phyloP scores from a whole-genome alignment of 2,888 invertebrate species.

The Masnerella sp. region DNA sequence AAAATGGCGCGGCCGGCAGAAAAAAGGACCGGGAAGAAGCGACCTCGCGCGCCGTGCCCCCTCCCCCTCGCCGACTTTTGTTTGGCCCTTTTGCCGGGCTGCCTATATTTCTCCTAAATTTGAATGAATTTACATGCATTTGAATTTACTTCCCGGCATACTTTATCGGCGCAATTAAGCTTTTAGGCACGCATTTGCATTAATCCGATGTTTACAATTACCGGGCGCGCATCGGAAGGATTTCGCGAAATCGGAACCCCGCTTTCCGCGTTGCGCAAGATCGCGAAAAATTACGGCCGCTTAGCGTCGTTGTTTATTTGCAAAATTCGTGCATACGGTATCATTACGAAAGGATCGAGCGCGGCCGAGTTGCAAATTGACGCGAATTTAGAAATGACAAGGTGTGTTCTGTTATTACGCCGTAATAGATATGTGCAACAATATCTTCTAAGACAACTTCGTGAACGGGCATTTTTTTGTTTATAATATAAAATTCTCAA shows the following conservation, averaged over 20 bases:
- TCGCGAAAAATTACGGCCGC: slow-evolving; percentile 20
- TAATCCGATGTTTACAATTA: slow-evolving; percentile 79
- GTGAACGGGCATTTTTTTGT: slow-evolving; percentile 28
- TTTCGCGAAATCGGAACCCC: slow-evolving; percentile 53
- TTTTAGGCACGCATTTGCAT: slow-evolving; percentile 78
- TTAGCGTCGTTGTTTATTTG: not conserved
- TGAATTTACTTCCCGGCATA: slow-evolving; percentile 77
- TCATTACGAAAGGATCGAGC: not conserved
- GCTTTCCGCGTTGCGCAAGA: slow-evolving; percentile 30
- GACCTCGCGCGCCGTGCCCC: slow-evolving; percentile 72
- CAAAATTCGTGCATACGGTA: not conserved
- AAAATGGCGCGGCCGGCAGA: slow-evolving; percentile 65
- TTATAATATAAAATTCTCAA: too few relatives aligned
- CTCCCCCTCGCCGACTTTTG: slow-evolving; percentile 74
- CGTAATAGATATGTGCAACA: slow-evolving; percentile 59
- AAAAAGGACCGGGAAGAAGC: slow-evolving; percentile 65
- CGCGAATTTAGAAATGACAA: slow-evolving; percentile 12
- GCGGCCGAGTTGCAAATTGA: too few relatives aligned
- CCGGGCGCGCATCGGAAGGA: slow-evolving; percentile 64
- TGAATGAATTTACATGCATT: slow-evolving; percentile 78
- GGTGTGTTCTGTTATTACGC: slow-evolving; percentile 22
- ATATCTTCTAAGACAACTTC: slow-evolving; percentile 61
- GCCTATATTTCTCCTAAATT: slow-evolving; percentile 78
- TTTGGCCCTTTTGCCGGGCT: slow-evolving; percentile 76
- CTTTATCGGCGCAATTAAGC: slow-evolving; percentile 78